A percentile compares a stretch with the other conserved stretches of the same genome.
Evolutionary conservation across 2,797 vertebrate genomes (phyloP).

Genomic region (Karalla daura): DNA sequence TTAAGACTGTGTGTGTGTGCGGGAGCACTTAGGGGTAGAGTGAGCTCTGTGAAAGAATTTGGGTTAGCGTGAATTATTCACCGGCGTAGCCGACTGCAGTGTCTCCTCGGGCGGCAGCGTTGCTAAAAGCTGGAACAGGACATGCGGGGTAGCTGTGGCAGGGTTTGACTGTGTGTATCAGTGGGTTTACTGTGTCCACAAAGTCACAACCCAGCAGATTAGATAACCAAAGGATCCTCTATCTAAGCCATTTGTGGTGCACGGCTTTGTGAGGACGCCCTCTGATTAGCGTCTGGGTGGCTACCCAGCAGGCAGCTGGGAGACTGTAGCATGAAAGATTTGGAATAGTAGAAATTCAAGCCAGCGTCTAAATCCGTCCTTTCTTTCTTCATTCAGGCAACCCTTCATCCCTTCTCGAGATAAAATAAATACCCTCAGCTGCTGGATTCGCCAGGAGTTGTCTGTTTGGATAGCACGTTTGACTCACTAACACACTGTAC

Average conservation of each 20-base stretch:
- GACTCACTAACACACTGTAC: slow-evolving; percentile 64
- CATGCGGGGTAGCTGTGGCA: slow-evolving; percentile 30
- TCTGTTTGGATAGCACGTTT: slow-evolving; percentile 49
- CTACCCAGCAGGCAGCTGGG: neutral
- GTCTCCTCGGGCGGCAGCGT: slow-evolving; percentile 39
- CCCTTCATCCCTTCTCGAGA: slow-evolving; percentile 10
- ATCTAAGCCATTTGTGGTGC: slow-evolving; percentile 20
- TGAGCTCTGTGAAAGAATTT: slow-evolving; percentile 72
- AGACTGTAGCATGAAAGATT: slow-evolving; percentile 5
- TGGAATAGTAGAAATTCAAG: slow-evolving; percentile 10
- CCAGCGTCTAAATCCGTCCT: neutral
- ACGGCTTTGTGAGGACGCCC: neutral
- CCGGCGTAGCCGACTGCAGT: slow-evolving; percentile 39
- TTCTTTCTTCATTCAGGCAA: neutral
- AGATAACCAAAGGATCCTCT: slow-evolving; percentile 46
- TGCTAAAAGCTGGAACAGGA: slow-evolving; percentile 34
- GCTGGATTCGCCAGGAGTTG: slow-evolving; percentile 42
- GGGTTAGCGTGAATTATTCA: slow-evolving; percentile 83
- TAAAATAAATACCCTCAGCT: slow-evolving; percentile 40
- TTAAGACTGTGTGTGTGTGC: slow-evolving; percentile 31
- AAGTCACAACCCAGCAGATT: slow-evolving; percentile 49
- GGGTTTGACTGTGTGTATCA: slow-evolving; percentile 29
- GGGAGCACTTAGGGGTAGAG: slow-evolving; percentile 59
- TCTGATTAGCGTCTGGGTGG: slow-evolving; percentile 12
- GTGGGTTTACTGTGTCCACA: slow-evolving; percentile 46